Percentiles rank a stretch among this genome's conserved stretches.
Conservation (phyloP, 2,797 vertebrate species). For the Atherinosoma microstoma region DNA sequence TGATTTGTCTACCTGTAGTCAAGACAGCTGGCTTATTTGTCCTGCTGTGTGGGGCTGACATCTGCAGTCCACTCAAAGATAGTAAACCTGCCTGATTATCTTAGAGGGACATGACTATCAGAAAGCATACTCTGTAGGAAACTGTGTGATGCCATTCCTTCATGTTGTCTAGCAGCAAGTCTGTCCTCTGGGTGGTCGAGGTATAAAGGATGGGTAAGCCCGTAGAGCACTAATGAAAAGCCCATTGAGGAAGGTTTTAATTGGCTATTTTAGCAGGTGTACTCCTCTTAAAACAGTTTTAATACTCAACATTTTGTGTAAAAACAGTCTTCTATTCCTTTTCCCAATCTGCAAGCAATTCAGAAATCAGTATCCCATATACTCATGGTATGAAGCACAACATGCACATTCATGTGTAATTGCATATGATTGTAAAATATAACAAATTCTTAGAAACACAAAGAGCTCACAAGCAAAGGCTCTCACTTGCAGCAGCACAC, state of each 20-base stretch:
- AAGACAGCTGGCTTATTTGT: not conserved
- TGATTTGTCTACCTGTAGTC: not conserved
- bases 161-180: not conserved
- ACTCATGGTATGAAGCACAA: not conserved
- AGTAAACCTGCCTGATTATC: not conserved
- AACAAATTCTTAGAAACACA: slow-evolving; percentile 1
- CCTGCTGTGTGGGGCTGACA: not conserved
- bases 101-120: not conserved
- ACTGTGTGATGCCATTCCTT: not conserved
- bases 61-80: not conserved
- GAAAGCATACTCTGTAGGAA: not conserved
- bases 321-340: not conserved
- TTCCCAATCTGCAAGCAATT: not conserved
- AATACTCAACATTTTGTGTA: not conserved
- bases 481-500: slow-evolving; percentile 32
- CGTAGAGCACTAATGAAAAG: not conserved
- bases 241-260: not conserved
- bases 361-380: not conserved
- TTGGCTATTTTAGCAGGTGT: not conserved
- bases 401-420: not conserved
- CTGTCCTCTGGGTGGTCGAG: not conserved
- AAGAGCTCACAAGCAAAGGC: slow-evolving; percentile 15
- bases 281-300: not conserved
- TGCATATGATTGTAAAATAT: not conserved
- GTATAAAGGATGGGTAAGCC: not conserved